Evolutionary conservation across 2,888 invertebrate species (phyloP).

Genomic region (Brenthis ino): DNA sequence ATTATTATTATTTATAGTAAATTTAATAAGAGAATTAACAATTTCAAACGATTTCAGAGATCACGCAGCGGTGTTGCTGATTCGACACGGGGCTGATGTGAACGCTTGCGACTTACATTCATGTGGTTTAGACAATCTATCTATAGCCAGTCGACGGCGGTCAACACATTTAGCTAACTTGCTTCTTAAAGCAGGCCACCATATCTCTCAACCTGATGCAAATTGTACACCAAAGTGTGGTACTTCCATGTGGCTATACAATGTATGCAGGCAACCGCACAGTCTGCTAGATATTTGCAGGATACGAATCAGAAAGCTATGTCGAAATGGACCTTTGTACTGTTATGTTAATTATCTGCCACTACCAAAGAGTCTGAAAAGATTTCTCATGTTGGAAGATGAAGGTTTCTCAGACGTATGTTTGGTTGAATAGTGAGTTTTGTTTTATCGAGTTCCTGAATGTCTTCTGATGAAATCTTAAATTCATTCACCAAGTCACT

Average conservation of each 20-base stretch:
- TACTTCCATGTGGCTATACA: constrained; percentile 66
- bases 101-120: constrained; percentile 82
- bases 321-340: constrained; percentile 61
- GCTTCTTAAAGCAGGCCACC: constrained; percentile 72
- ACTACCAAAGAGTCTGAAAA: constrained; percentile 80
- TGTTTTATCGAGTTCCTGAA: background rate
- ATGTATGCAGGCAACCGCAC: constrained; percentile 73
- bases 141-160: constrained; percentile 73
- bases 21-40: no score
- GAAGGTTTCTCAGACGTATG: constrained; percentile 44
- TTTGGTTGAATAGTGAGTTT: constrained; percentile 1
- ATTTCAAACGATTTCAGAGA: constrained; percentile 58
- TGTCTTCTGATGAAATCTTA: no score
- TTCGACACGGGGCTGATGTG: constrained; percentile 85
- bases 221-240: constrained; percentile 48
- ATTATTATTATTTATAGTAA: no score
- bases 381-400: constrained; percentile 82
- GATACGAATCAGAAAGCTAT: constrained; percentile 72
- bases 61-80: constrained; percentile 79
- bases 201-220: constrained; percentile 41
- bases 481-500: no score
- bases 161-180: constrained; percentile 59
- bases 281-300: constrained; percentile 81
- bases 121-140: constrained; percentile 80
- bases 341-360: constrained; percentile 67